A percentile compares a stretch with the other conserved stretches of the same genome.
Conservation (phyloP, 2,113 vertebrate genomes). For the Neofelis nebulosa region DNA sequence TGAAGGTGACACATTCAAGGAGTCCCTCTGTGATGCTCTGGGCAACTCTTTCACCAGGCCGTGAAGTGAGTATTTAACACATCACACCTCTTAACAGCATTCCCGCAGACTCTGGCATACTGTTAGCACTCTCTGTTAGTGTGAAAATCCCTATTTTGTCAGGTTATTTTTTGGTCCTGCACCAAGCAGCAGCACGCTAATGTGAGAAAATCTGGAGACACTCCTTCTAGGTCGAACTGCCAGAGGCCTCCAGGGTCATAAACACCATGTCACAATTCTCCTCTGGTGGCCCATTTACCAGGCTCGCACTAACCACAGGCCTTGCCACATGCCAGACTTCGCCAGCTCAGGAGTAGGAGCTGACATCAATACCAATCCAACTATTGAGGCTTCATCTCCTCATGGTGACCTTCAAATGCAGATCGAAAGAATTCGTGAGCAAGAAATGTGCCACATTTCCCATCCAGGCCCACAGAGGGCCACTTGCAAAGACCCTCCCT, state of each 20-base stretch:
- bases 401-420: not conserved
- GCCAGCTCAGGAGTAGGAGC: not conserved
- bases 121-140: not conserved
- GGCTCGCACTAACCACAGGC: not conserved
- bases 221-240: not conserved
- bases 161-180: not conserved
- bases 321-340: not conserved
- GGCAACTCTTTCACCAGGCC: not conserved
- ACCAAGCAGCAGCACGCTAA: constrained; percentile 36
- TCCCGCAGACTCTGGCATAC: not conserved
- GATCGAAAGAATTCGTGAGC: not conserved
- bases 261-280: not conserved
- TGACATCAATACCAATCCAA: not conserved
- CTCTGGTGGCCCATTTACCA: not conserved
- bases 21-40: not conserved
- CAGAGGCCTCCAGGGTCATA: not conserved
- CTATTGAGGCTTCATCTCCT: not conserved
- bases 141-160: constrained; percentile 53
- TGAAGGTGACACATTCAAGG: constrained; percentile 30
- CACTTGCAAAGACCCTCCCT: not conserved
- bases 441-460: not conserved
- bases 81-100: not conserved
- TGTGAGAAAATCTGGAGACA: constrained; percentile 53
- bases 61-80: constrained; percentile 51
- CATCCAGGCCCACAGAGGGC: not conserved